Percentiles rank a stretch among this genome's conserved stretches.
phyloP scores from a whole-genome alignment of 2,888 invertebrate genomes.

The Dermolepida albohirtum region DNA sequence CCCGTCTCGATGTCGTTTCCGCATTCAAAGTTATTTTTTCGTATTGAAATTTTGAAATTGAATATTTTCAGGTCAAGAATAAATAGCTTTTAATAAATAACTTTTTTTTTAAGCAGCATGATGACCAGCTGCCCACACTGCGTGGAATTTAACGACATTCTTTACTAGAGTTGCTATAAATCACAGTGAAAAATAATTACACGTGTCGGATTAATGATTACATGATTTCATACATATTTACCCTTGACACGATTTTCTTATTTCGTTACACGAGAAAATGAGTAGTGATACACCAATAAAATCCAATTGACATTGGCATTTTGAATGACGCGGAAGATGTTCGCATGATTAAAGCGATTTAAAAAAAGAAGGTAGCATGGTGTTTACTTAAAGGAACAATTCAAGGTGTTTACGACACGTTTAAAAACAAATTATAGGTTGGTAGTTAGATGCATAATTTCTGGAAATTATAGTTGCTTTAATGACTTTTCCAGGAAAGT shows the following conservation, averaged over 20 bases:
- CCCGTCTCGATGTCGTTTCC: background rate
- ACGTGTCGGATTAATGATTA: constrained; percentile 20
- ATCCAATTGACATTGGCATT: constrained; percentile 21
- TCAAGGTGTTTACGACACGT: constrained; percentile 9
- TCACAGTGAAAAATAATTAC: constrained; percentile 23
- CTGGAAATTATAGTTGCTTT: no score
- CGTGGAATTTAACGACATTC: constrained; percentile 32
- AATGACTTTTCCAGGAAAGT: background rate
- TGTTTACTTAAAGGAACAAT: constrained; percentile 1
- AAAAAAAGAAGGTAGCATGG: background rate
- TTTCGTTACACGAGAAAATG: background rate
- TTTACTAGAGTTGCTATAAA: constrained; percentile 11
- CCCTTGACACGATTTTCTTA: constrained; percentile 26
- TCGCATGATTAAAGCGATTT: background rate
- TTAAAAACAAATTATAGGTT: constrained; percentile 9
- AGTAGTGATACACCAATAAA: constrained; percentile 8
- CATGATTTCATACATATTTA: constrained; percentile 5
- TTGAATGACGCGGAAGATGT: constrained; percentile 12
- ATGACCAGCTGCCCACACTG: constrained; percentile 7
- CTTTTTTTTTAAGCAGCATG: background rate
- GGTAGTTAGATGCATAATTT: no score
- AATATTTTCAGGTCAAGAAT: constrained; percentile 30
- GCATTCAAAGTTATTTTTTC: background rate
- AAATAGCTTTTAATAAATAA: background rate
- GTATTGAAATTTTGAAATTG: background rate